Conservation (phyloP, 64 coral and sea anemone genomes). For the Hydrozoanthus tunicans region DNA sequence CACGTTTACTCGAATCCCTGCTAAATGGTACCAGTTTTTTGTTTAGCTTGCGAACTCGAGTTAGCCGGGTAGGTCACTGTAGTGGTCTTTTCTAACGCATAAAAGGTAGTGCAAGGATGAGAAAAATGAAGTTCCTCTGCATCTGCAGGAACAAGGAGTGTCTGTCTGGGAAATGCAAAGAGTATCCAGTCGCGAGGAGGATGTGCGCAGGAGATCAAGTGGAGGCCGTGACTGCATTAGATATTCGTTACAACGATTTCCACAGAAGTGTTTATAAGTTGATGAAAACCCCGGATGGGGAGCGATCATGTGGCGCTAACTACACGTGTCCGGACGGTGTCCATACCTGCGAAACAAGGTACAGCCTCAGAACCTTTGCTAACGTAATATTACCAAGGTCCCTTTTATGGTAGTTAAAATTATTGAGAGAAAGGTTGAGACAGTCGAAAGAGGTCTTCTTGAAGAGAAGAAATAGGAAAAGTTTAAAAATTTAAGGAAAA, state of each 20-base stretch:
- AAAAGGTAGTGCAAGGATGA: not conserved
- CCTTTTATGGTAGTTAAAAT: not conserved
- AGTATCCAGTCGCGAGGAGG: conserved; percentile 52
- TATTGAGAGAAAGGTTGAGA: not conserved
- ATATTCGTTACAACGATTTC: conserved; percentile 94
- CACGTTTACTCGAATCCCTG: too few relatives aligned
- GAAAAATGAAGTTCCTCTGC: not conserved
- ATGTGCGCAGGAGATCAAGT: conserved; percentile 89
- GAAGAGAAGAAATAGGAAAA: too few relatives aligned
- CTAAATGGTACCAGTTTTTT: too few relatives aligned
- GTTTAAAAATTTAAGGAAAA: too few relatives aligned
- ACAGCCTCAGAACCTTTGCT: not conserved
- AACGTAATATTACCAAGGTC: too few relatives aligned
- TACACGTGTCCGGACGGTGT: conserved; percentile 92
- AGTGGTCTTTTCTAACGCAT: too few relatives aligned
- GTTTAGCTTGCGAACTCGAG: too few relatives aligned
- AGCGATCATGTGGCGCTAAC: conserved; percentile 79
- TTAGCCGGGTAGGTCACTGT: too few relatives aligned
- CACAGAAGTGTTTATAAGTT: conserved; percentile 84
- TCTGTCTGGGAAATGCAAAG: conserved; percentile 86
- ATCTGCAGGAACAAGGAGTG: conserved; percentile 72
- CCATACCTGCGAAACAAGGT: conserved; percentile 92
- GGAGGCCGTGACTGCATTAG: conserved; percentile 91
- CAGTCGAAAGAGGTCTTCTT: too few relatives aligned
- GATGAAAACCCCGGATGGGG: conserved; percentile 65